A percentile compares a stretch with the other conserved stretches of the same genome.
phyloP scores from a whole-genome alignment of 1,140 invertebrate species.

The Drosophila obscura region DNA sequence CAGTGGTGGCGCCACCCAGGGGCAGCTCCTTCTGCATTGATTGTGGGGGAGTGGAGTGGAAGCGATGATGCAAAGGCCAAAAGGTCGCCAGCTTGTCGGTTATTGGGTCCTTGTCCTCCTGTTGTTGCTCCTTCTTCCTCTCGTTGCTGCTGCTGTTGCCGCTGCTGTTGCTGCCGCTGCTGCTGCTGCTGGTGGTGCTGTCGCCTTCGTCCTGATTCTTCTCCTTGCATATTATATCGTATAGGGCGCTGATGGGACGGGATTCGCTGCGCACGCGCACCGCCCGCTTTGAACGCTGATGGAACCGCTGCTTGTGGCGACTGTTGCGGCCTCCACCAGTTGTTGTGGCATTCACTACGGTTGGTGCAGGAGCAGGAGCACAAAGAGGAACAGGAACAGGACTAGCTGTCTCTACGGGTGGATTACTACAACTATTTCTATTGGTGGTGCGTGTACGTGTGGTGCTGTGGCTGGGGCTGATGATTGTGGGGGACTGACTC shows the following conservation, averaged over 20 bases:
- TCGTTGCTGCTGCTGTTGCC: slow-evolving; percentile 27
- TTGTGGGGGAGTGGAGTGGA: slow-evolving; percentile 48
- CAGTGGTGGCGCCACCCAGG: not conserved
- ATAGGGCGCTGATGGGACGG: slow-evolving; percentile 79
- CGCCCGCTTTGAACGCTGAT: slow-evolving; percentile 65
- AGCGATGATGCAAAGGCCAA: slow-evolving; percentile 69
- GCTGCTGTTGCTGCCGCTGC: slow-evolving; percentile 49
- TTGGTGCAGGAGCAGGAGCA: too few species aligned
- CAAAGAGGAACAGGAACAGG: slow-evolving; percentile 19
- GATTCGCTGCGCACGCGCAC: slow-evolving; percentile 81
- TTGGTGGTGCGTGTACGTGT: slow-evolving; percentile 24
- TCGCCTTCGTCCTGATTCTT: slow-evolving; percentile 71
- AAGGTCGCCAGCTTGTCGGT: slow-evolving; percentile 75
- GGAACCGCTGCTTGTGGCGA: slow-evolving; percentile 73
- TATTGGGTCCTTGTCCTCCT: slow-evolving; percentile 21
- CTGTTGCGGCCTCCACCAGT: slow-evolving; percentile 51
- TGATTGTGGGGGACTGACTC: slow-evolving; percentile 34
- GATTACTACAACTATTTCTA: slow-evolving; percentile 39
- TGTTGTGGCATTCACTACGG: slow-evolving; percentile 12
- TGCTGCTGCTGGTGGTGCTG: slow-evolving; percentile 52
- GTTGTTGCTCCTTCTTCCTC: slow-evolving; percentile 12
- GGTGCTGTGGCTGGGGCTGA: not conserved
- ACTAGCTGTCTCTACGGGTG: slow-evolving; percentile 57
- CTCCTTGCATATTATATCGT: slow-evolving; percentile 84
- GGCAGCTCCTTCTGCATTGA: slow-evolving; percentile 24